phyloP scores from a whole-genome alignment of 2,888 invertebrate genomes.

The Cinara cedri region DNA sequence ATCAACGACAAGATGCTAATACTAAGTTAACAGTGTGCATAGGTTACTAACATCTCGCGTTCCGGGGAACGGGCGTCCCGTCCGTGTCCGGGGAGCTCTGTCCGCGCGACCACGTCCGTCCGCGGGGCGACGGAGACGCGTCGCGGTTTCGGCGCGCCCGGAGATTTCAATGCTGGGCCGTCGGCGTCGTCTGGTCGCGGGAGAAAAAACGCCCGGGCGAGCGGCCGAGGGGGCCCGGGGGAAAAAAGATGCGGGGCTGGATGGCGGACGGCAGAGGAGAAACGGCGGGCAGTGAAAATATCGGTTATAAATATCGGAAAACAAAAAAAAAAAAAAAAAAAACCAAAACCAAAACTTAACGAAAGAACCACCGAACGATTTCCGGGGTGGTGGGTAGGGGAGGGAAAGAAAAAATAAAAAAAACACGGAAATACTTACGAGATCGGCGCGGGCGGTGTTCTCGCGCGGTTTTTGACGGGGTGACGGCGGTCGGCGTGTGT shows the following conservation, averaged over 20 bases:
- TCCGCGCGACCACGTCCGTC: background rate
- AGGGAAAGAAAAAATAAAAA: too few species aligned
- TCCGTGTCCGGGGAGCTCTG: too few species aligned
- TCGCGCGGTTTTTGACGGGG: background rate
- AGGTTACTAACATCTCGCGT: conserved; percentile 54
- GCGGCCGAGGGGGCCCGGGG: background rate
- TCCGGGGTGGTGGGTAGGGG: too few species aligned
- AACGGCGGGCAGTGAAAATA: background rate
- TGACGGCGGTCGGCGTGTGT: background rate
- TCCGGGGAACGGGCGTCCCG: background rate
- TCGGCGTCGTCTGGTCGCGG: too few species aligned
- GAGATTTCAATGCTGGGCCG: conserved; percentile 52
- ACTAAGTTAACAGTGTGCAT: conserved; percentile 38
- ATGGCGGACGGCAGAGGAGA: background rate
- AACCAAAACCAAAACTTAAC: too few species aligned
- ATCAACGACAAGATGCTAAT: conserved; percentile 53
- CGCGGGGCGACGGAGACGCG: background rate
- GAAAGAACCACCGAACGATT: too few species aligned
- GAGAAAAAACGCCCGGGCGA: too few species aligned
- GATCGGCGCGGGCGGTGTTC: conserved; percentile 1
- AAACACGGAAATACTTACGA: background rate
- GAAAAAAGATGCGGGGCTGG: background rate
- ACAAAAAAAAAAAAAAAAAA: too few species aligned
- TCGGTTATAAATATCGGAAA: too few species aligned
- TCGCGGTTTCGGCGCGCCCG: background rate